Percentiles rank a stretch among this genome's conserved stretches.
Conservation (phyloP, 1,140 invertebrate species). For the Leptinotarsa lineolata region DNA sequence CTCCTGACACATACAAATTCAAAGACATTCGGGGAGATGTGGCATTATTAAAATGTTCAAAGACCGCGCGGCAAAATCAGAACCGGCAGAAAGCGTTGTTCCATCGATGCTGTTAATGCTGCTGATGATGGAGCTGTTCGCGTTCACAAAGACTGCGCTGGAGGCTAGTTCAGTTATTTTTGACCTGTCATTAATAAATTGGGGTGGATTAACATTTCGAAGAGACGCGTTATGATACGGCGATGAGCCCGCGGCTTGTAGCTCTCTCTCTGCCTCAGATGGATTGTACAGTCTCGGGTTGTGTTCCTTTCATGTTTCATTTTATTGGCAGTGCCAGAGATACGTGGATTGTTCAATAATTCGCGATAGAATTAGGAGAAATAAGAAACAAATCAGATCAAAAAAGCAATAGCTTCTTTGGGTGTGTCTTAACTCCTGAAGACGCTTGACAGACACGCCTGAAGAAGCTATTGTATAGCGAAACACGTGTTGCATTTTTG, state of each 20-base stretch:
- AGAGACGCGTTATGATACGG: conserved; percentile 38
- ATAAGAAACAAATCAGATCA: background rate
- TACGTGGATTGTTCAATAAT: background rate
- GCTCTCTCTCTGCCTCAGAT: conserved; percentile 4
- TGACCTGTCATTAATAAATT: conserved; percentile 50
- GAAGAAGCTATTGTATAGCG: too few relatives aligned
- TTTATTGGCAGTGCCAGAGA: conserved; percentile 2
- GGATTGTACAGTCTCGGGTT: background rate
- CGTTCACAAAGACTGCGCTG: conserved; percentile 44
- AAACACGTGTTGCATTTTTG: too few relatives aligned
- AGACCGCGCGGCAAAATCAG: conserved; percentile 21
- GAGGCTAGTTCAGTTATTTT: conserved; percentile 43
- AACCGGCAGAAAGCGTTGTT: background rate
- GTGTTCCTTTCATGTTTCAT: conserved; percentile 11
- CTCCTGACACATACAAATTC: conserved; percentile 35
- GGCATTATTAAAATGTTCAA: conserved; percentile 40
- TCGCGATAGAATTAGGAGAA: too few relatives aligned
- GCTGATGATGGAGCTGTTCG: conserved; percentile 41
- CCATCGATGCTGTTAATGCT: conserved; percentile 31
- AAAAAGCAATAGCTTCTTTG: too few relatives aligned
- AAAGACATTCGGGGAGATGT: conserved; percentile 30
- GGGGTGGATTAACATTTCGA: conserved; percentile 37
- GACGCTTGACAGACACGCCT: too few relatives aligned
- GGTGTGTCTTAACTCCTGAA: too few relatives aligned
- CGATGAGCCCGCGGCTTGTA: background rate